Base-by-base conservation (phyloP, 2,113 vertebrate species). In the Apeltes quadracus region DNA sequence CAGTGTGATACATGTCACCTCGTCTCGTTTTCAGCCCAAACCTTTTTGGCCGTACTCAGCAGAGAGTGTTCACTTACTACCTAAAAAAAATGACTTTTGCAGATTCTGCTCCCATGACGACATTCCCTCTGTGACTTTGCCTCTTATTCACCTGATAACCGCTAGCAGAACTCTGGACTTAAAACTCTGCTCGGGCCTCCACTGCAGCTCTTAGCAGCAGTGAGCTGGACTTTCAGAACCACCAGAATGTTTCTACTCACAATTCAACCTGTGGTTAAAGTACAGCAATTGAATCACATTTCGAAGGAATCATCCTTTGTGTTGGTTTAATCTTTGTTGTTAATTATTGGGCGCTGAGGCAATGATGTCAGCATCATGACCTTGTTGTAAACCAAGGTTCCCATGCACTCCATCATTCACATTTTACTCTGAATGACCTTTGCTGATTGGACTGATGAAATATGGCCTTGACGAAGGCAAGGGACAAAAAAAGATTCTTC, bases 391-490 rank as follows among this genome's bases (percentile, higher is more conserved):
- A 81, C 41, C 41, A 87, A 75, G 78, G 84, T 78, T 73, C 81
- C 83, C 89, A 89, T 68, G 51, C 61, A 61, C 66, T 57, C 61
- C 73, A 88, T 91, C 83, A 79, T 78, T 86, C 61, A 81, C 83
- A 82, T 89, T 89, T 90, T 81, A 79, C 74, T 82, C 39, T 62
- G 72, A 88, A 90, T 83, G 86, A 87, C 82, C 78, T 87, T n/a
- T 36, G 46, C 63, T 88, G 87, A 90, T 82, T 71, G 68, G 72
- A 83, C 75, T 89, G 87, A 90, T 87, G 82, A 86, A 90, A 87
- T 83, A 76, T 61, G 65, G 51, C 68, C 78, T 67, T 41, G 29
- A 70, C 34, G 27, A 39, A 46, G 67, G 69, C 34, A 61, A 78
- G 43, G 53, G 68, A 58, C 32, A 34, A 29, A 56, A 54, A 79